These are phyloP conservation scores for Geothlypis trichas DNA, from an alignment of 2,113 vertebrate species.

Conservation along the genomic window DNA sequence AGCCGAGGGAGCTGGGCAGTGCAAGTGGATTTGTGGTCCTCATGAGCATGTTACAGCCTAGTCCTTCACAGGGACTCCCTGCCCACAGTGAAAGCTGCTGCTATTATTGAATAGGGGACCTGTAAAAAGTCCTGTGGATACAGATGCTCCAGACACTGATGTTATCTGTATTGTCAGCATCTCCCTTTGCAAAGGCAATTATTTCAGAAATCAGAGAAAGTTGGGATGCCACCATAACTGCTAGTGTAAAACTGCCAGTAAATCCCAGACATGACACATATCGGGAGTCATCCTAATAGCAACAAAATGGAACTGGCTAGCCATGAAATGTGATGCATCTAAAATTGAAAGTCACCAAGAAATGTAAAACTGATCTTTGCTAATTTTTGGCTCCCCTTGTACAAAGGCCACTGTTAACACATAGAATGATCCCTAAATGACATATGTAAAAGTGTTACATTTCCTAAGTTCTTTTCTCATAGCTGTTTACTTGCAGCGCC, in stretches of 20 bases:
- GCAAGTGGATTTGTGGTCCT: neutral
- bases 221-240: neutral
- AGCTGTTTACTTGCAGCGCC: neutral
- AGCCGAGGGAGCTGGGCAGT: neutral
- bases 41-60: neutral
- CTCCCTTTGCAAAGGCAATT: neutral
- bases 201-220: neutral
- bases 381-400: neutral
- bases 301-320: neutral
- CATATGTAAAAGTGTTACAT: accelerated
- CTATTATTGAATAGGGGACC: neutral
- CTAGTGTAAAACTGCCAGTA: neutral
- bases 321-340: neutral
- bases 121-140: neutral
- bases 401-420: accelerated
- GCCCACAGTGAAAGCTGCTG: neutral
- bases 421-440: neutral
- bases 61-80: neutral
- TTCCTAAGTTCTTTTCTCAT: neutral
- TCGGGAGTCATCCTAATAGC: neutral
- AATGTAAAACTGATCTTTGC: neutral
- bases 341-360: neutral
- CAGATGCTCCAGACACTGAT: neutral
- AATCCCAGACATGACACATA: neutral
- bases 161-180: neutral